Evolutionary conservation across 2,888 invertebrate species (phyloP).

Genomic region (Atrina japonica): DNA sequence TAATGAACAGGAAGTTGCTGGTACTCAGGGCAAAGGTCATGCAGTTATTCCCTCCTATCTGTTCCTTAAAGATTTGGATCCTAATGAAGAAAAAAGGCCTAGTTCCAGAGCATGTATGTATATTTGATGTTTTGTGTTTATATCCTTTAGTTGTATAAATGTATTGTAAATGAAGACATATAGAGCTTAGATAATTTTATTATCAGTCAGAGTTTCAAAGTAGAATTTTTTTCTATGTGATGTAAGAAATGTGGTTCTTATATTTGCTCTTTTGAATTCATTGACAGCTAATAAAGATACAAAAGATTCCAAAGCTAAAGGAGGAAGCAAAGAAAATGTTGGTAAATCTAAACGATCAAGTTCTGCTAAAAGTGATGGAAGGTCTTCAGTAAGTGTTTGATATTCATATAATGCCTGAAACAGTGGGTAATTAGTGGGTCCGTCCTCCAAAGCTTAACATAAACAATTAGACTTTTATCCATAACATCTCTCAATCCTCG

Average conservation of each 20-base stretch:
- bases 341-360: conserved; percentile 65
- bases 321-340: conserved; percentile 48
- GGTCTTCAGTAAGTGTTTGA: conserved; percentile 66
- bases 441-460: too few species aligned
- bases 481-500: too few species aligned
- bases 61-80: conserved; percentile 75
- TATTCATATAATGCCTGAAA: too few species aligned
- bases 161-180: too few species aligned
- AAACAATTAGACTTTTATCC: too few species aligned
- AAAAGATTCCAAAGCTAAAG: conserved; percentile 54
- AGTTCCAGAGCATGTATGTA: conserved; percentile 77
- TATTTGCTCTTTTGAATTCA: neutral
- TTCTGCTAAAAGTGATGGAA: conserved; percentile 69
- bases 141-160: too few species aligned
- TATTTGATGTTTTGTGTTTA: neutral
- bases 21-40: conserved; percentile 76
- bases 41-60: conserved; percentile 78
- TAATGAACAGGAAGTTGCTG: conserved; percentile 74
- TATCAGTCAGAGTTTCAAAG: too few species aligned
- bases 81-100: conserved; percentile 67
- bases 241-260: too few species aligned
- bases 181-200: too few species aligned
- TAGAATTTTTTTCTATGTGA: too few species aligned
- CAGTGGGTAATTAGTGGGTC: too few species aligned
- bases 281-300: conserved; percentile 47